Evolutionary conservation across 2,888 invertebrate genomes (phyloP).

Genomic region (Panzeria rudis): DNA sequence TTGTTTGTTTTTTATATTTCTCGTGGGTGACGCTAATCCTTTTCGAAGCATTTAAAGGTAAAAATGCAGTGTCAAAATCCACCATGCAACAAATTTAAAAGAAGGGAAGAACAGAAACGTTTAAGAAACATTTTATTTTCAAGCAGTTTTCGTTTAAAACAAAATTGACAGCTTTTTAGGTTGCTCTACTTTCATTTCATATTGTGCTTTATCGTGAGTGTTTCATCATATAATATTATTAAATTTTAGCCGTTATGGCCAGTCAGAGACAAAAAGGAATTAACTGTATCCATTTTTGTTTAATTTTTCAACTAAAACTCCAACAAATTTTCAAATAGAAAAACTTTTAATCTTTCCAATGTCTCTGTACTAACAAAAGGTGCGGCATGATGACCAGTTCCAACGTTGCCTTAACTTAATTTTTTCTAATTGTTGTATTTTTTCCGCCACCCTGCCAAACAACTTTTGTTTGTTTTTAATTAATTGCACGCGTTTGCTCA

Average conservation of each 20-base stretch:
- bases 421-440: conserved; percentile 14
- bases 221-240: conserved; percentile 47
- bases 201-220: conserved; percentile 45
- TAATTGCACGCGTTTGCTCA: conserved; percentile 74
- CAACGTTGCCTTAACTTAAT: background rate
- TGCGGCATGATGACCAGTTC: conserved; percentile 32
- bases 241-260: conserved; percentile 56
- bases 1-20: background rate
- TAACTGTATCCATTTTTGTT: background rate
- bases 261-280: conserved; percentile 31
- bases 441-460: conserved; percentile 27
- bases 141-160: conserved; percentile 48
- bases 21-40: conserved; percentile 61
- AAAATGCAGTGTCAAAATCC: conserved; percentile 53
- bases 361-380: conserved; percentile 3
- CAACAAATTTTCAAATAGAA: background rate
- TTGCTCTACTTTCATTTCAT: conserved; percentile 49
- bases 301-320: background rate
- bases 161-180: conserved; percentile 59
- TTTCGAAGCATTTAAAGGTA: conserved; percentile 47
- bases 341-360: background rate
- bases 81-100: background rate
- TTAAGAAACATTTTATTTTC: conserved; percentile 64
- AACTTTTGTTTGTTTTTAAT: conserved; percentile 75
- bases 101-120: conserved; percentile 31